Conservation (phyloP, 2,797 vertebrate genomes). For the Myiothlypis coronata region DNA sequence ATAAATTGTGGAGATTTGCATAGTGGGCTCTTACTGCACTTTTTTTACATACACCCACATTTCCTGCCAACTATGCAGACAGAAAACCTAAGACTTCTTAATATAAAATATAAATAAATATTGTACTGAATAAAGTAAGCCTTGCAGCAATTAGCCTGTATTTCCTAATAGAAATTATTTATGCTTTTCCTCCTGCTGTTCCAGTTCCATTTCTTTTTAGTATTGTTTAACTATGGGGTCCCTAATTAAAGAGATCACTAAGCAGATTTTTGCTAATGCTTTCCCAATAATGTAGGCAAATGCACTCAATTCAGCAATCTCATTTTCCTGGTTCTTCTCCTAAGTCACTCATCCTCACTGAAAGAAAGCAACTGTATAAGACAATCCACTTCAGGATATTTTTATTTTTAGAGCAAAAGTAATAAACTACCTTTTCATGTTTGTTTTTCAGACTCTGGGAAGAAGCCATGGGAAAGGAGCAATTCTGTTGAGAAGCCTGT, state of each 20-base stretch:
- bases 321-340: neutral
- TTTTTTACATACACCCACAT: neutral
- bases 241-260: neutral
- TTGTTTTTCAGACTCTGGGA: conserved; percentile 83
- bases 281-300: neutral
- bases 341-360: neutral
- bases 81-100: neutral
- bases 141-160: neutral
- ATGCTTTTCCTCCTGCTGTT: neutral
- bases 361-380: neutral
- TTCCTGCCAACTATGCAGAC: neutral
- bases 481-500: conserved; percentile 93
- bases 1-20: neutral
- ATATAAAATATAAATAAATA: neutral
- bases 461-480: conserved; percentile 97
- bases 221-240: neutral
- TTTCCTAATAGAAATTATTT: neutral
- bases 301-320: neutral
- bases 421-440: neutral
- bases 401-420: neutral
- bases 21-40: neutral
- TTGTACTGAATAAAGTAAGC: neutral
- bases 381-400: neutral
- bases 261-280: neutral
- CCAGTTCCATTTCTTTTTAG: neutral